Conservation (phyloP, 1,140 invertebrate genomes). For the Drosophila suzukii region DNA sequence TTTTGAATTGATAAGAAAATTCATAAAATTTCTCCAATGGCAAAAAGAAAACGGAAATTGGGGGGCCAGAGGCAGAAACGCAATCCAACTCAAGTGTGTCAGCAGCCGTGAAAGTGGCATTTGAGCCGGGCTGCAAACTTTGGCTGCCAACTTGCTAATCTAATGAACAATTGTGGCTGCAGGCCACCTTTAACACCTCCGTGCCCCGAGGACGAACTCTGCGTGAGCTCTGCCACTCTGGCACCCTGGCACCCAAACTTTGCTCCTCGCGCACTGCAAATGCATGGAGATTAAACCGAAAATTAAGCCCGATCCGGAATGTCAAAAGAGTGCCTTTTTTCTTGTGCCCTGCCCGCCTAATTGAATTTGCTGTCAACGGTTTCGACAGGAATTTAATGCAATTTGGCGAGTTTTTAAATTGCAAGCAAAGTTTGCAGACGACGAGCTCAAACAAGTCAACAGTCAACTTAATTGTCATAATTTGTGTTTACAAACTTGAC, state of each 20-base stretch:
- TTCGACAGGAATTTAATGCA: conserved; percentile 65
- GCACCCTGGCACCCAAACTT: conserved; percentile 58
- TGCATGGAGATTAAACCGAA: conserved; percentile 59
- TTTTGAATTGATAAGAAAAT: conserved; percentile 81
- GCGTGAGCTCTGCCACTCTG: conserved; percentile 17
- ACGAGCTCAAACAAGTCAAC: conserved; percentile 57
- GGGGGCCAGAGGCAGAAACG: conserved; percentile 22
- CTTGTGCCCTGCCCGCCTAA: conserved; percentile 33
- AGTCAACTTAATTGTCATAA: conserved; percentile 82
- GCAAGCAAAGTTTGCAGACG: conserved; percentile 67
- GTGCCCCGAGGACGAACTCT: conserved; percentile 24
- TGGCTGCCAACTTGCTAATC: conserved; percentile 76
- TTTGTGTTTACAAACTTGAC: conserved; percentile 80
- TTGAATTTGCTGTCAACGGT: conserved; percentile 59
- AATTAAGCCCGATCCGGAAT: conserved; percentile 44
- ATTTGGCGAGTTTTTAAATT: conserved; percentile 62
- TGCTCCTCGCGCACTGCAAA: conserved; percentile 57
- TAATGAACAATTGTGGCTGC: conserved; percentile 81
- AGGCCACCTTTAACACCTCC: conserved; percentile 64
- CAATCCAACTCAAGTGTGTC: conserved; percentile 75
- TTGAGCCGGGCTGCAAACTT: conserved; percentile 72
- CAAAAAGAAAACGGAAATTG: conserved; percentile 14
- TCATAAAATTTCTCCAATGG: conserved; percentile 69
- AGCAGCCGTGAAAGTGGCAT: conserved; percentile 80
- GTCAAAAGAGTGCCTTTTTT: conserved; percentile 39